A percentile compares a stretch with the other conserved stretches of the same genome.
Evolutionary conservation across 1,140 invertebrate species (phyloP).

Genomic region (Papilio polytes): DNA sequence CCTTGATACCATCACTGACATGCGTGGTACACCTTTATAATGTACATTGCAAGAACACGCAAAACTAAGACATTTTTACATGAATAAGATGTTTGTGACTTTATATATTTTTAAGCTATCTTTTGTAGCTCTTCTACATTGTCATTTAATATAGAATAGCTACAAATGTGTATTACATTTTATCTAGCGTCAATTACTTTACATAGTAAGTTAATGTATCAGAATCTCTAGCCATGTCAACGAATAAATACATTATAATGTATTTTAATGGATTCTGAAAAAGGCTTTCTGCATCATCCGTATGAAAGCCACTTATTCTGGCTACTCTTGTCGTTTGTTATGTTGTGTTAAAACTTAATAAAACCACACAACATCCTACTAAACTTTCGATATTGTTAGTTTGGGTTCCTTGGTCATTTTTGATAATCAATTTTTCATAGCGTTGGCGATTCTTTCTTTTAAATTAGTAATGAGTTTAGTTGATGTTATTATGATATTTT

Average conservation of each 20-base stretch:
- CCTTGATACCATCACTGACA: slow-evolving; percentile 26
- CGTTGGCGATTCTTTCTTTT: neutral
- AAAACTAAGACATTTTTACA: neutral
- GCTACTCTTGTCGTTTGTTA: neutral
- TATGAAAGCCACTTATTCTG: too few relatives aligned
- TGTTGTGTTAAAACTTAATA: neutral
- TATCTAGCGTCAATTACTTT: neutral
- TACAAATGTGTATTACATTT: neutral
- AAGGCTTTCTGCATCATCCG: too few relatives aligned
- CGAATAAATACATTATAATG: too few relatives aligned
- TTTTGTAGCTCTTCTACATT: neutral
- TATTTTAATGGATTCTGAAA: too few relatives aligned
- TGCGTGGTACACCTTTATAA: neutral
- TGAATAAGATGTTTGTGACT: neutral
- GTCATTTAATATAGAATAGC: neutral
- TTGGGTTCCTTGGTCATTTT: neutral
- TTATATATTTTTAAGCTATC: neutral
- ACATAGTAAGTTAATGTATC: neutral
- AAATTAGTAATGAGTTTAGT: neutral
- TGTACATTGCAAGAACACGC: neutral
- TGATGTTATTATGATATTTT: neutral
- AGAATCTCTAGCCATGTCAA: neutral
- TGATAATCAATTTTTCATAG: neutral
- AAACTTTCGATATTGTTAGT: neutral
- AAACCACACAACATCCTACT: neutral